Evolutionary conservation across 2,113 vertebrate species (phyloP).

Genomic region (Hypocryptadius cinnamomeus): DNA sequence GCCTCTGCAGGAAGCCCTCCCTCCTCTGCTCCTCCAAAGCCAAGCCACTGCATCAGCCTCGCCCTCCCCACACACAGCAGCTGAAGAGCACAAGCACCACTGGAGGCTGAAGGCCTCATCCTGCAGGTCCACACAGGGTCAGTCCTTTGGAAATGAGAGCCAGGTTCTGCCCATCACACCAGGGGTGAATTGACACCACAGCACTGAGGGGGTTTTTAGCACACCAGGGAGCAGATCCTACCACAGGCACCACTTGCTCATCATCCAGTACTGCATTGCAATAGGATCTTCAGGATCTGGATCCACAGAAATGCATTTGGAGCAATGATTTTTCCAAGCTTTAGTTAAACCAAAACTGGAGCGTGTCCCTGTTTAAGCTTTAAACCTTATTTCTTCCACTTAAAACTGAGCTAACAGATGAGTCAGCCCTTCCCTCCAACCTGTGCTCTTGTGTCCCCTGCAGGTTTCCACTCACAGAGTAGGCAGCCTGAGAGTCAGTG

Average conservation of each 20-base stretch:
- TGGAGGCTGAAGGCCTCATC: fast-evolving
- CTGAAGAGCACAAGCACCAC: background rate
- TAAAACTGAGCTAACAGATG: background rate
- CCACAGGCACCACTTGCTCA: background rate
- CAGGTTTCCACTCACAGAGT: background rate
- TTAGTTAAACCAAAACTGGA: background rate
- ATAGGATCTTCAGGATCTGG: background rate
- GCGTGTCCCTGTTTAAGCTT: background rate
- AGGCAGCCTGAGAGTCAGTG: background rate
- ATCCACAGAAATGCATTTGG: background rate
- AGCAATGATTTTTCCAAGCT: background rate
- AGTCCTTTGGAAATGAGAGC: background rate
- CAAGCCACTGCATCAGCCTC: background rate
- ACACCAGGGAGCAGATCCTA: background rate
- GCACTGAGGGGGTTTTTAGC: background rate
- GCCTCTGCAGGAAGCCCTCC: background rate
- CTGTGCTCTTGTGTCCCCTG: background rate
- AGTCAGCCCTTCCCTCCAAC: background rate
- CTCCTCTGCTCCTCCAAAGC: background rate
- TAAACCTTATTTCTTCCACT: background rate
- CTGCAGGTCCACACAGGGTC: background rate
- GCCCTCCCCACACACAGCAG: background rate
- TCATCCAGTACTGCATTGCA: fast-evolving
- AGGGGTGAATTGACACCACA: background rate
- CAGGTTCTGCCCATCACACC: background rate